Percentiles rank a stretch among this genome's conserved stretches.
These are phyloP conservation scores for Mimumesa dahlbomi DNA, from an alignment of 2,888 invertebrate genomes.

Conservation along the genomic window DNA sequence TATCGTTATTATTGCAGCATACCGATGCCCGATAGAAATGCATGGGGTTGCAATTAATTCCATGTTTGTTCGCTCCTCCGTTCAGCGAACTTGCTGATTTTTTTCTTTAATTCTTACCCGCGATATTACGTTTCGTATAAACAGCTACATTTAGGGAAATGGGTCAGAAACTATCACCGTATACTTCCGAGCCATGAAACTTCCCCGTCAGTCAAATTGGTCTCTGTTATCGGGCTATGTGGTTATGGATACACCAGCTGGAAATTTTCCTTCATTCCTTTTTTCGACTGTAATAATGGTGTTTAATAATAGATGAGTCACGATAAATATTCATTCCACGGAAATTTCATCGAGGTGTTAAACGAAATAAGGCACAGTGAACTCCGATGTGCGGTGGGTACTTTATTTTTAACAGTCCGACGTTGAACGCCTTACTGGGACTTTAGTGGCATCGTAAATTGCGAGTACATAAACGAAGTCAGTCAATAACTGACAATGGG, in stretches of 20 bases:
- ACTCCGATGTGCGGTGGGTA: conserved; percentile 18
- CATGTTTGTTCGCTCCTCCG: conserved; percentile 13
- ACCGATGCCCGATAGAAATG: background rate
- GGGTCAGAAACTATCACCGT: conserved; percentile 76
- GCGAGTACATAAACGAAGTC: conserved; percentile 77
- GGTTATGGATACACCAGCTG: too few species aligned
- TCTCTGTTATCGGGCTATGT: too few species aligned
- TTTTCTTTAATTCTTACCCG: conserved; percentile 9
- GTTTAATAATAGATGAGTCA: background rate
- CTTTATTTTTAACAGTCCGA: conserved; percentile 71
- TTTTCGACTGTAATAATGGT: too few species aligned
- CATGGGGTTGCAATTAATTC: conserved; percentile 29
- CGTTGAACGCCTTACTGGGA: conserved; percentile 44
- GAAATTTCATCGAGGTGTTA: background rate
- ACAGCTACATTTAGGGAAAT: conserved; percentile 72
- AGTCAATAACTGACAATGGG: conserved; percentile 74
- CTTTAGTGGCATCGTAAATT: conserved; percentile 77
- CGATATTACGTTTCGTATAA: conserved; percentile 37
- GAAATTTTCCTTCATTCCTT: background rate
- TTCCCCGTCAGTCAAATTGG: conserved; percentile 67
- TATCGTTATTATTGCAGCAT: too few species aligned
- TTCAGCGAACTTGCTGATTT: conserved; percentile 29
- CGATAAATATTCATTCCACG: background rate
- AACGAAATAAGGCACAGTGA: conserved; percentile 29
- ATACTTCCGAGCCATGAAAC: conserved; percentile 75